Percentiles rank a stretch among this genome's conserved stretches.
Evolutionary conservation across 2,113 vertebrate species (phyloP).

Genomic region (Eulemur macaco): DNA sequence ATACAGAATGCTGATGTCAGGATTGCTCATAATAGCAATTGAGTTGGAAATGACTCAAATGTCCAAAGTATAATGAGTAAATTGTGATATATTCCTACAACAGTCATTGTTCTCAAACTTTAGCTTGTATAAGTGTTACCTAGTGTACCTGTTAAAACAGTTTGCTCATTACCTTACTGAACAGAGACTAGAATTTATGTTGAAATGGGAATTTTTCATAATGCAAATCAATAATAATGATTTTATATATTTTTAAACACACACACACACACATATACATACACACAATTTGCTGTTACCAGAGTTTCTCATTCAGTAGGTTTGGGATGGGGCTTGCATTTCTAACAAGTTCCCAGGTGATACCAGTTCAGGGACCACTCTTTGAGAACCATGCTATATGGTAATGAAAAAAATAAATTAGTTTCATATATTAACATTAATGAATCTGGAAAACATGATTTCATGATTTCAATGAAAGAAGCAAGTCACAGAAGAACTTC

Average conservation of each 20-base stretch:
- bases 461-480: background rate
- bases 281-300: background rate
- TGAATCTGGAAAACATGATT: background rate
- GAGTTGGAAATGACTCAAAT: background rate
- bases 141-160: background rate
- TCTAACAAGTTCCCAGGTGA: background rate
- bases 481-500: background rate
- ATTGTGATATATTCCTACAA: background rate
- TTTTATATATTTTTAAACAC: background rate
- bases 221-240: background rate
- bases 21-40: background rate
- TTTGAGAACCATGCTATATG: background rate
- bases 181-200: background rate
- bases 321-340: background rate
- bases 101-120: background rate
- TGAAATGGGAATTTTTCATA: slow-evolving; percentile 39
- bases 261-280: background rate
- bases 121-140: background rate
- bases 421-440: background rate
- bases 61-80: background rate
- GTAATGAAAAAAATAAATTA: background rate
- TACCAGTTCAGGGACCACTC: background rate
- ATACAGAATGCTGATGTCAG: background rate
- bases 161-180: background rate
- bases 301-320: background rate